Evolutionary conservation across 2,888 invertebrate genomes (phyloP), one percentile per base, ranked within the genome.

Genomic region (Limenitis arthemis): DNA sequence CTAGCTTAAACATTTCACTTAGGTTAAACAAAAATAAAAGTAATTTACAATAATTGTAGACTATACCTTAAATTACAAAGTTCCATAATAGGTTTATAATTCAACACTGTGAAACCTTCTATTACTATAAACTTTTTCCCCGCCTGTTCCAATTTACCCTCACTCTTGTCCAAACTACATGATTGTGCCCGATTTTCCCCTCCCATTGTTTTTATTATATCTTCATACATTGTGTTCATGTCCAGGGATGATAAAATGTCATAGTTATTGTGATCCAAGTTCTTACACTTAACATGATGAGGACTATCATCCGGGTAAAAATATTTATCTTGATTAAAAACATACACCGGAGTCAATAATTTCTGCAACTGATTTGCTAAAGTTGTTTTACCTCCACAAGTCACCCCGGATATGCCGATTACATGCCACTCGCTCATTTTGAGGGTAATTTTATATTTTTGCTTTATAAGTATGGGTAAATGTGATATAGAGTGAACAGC

Each of bases 341-440:
- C 57, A 50, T 83, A 76, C 0, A 80, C 81, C 0, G 88, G 87
- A 0, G 85, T 73, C 2, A 88, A 73, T 31, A 59, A 67, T 1
- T 77, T 67, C 5, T 73, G 77, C 12, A 95, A 68, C 51, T 80
- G 79, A 48, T 84, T 86, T 0, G 93, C 89, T 36, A 94, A 69
- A 0, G 93, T 91, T 0, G 94, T 93, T 79, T 96, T 96, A 0
- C 96, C 96, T 20, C 94, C 93, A 66, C 94, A 94, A 0, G 95
- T 95, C 1, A 93, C 92, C 1, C 96, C 94, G 37, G 93, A 91
- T 59, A 95, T 88, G 6, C 94, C 94, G 53, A 88, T 66, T 63
- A 88, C 72, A 66, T 88, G 56, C 79, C 79, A 78, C 1, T 73
- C 64, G 8, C 61, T 40, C 3, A 47, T 57, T 56, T 47, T 32